Conservation (phyloP, 1,140 invertebrate species). For the Heliconius himera region DNA sequence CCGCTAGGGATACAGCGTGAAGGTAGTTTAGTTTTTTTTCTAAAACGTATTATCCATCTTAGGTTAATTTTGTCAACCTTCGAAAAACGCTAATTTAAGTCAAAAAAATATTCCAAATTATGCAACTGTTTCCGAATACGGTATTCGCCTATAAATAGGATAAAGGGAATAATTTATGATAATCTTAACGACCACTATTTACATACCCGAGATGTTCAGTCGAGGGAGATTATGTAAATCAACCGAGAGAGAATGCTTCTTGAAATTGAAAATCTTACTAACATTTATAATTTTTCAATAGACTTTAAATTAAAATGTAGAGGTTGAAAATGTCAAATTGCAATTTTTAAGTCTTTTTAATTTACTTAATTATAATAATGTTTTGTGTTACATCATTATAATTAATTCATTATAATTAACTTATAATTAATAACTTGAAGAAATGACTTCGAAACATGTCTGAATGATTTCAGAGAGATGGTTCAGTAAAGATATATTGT, state of each 20-base stretch:
- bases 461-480: too few species aligned
- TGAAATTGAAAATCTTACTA: constrained; percentile 10
- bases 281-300: constrained; percentile 4
- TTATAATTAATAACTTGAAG: too few species aligned
- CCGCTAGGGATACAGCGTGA: too few species aligned
- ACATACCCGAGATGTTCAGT: constrained; percentile 10
- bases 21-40: too few species aligned
- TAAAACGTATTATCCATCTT: too few species aligned
- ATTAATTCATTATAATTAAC: too few species aligned
- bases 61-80: too few species aligned
- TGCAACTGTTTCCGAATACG: neutral
- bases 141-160: neutral
- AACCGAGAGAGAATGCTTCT: neutral
- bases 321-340: neutral
- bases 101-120: neutral
- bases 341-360: neutral
- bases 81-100: too few species aligned
- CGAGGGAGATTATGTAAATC: constrained; percentile 10
- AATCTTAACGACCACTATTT: constrained; percentile 12
- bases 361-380: neutral
- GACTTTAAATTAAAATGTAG: neutral
- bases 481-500: too few species aligned
- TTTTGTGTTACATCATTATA: too few species aligned
- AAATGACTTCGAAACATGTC: too few species aligned
- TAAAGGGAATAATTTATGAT: constrained; percentile 11